Base-by-base conservation (phyloP, 2,113 vertebrate species). In the Bothrops jararaca region DNA sequence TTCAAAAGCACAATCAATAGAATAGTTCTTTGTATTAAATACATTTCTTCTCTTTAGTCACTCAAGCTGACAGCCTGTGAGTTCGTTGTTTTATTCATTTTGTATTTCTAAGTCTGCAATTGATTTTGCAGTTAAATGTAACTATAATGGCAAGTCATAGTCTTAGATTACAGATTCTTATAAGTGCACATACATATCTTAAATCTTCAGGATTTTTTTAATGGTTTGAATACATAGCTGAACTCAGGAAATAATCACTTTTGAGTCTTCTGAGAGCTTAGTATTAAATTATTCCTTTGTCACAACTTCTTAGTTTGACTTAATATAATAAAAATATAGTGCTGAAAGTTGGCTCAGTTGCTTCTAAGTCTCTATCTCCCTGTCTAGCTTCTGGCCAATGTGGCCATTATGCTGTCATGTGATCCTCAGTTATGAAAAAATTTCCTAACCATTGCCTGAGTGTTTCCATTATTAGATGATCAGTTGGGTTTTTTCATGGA, bases 1-100 rank as follows among this genome's bases (percentile, higher is more conserved):
- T 96, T 92, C 92, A 95, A 96, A 94, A 95, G 92, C 89, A 90
- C 94, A 91, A 57, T 85, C 93, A 93, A 52, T 4, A 88, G 88
- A 94, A 26, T 74, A 54, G 93, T 95, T 50, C 39, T 94, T 95
- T 87, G 60, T 94, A 18, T 95, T 96, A 96, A 96, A 95, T 92
- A 0, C 34, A 52, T 93, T 86, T 91, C 52, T 94, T 92, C 54
- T 91, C 85, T 95, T 92, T 91, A 92, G 93, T 94, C 0, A 0
- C 56, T 89, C 85, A 92, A 92, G 87, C 92, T 95, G 91, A 93
- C 92, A 92, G 57, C 74, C 86, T 94, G 50, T 22, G 92, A 64
- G 48, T 4, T 50, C 24, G 6, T 29, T 24, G 85, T 86, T 80
- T 80, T 86, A 86, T 86, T 86, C 11, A 20, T 57, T 34, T 93